A percentile compares a stretch with the other conserved stretches of the same genome.
phyloP scores from a whole-genome alignment of 2,113 vertebrate species.

The Eublepharis macularius region DNA sequence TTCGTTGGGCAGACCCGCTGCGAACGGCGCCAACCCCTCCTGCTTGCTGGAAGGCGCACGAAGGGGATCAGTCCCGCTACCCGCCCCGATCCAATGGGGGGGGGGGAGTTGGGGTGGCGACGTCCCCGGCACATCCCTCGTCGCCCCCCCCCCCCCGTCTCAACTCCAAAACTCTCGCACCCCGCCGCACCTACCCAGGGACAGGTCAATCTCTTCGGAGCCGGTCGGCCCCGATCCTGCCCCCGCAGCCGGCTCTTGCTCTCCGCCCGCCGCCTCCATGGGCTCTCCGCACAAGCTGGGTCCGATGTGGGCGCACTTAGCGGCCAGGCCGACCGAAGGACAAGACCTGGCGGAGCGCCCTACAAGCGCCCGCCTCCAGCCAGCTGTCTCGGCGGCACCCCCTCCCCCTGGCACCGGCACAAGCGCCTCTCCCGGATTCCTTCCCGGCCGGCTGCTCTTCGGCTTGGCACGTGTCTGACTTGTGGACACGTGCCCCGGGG shows the following conservation, averaged over 20 bases:
- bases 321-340: neutral
- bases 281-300: neutral
- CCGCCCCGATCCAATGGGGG: too few species aligned
- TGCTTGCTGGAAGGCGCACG: too few species aligned
- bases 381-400: neutral
- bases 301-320: neutral
- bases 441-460: neutral
- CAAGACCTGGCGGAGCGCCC: too few species aligned
- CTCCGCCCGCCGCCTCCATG: neutral
- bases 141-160: too few species aligned
- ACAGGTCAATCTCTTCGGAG: slow-evolving; percentile 51
- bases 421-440: neutral
- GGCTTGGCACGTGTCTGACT: too few species aligned
- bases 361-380: neutral
- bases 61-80: too few species aligned
- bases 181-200: slow-evolving; percentile 43
- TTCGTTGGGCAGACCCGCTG: too few species aligned
- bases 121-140: neutral
- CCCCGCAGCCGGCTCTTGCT: neutral
- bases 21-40: too few species aligned
- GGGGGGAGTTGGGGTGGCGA: neutral
- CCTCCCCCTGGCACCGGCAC: neutral
- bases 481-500: too few species aligned
- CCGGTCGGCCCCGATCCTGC: slow-evolving; percentile 4
- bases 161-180: neutral